Evolutionary conservation across 2,113 vertebrate species (phyloP).

Genomic region (Callipepla californica): DNA sequence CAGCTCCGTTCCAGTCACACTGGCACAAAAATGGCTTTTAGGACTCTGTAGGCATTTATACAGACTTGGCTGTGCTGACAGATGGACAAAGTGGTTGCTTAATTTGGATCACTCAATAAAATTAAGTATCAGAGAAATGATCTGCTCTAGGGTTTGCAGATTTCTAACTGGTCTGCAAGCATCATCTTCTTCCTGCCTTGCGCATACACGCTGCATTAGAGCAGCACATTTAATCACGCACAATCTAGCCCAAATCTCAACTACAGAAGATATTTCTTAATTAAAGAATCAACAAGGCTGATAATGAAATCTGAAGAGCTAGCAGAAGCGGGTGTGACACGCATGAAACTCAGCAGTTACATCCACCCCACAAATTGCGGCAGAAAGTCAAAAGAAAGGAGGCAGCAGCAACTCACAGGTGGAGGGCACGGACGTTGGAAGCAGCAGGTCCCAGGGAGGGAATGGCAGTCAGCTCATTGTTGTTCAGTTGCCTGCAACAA

Average conservation of each 20-base stretch:
- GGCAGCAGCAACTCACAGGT: slow-evolving; percentile 86
- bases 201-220: background rate
- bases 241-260: background rate
- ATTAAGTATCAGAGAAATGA: background rate
- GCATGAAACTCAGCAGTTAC: background rate
- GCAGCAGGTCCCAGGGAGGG: slow-evolving; percentile 87
- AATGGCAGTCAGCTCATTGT: slow-evolving; percentile 90
- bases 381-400: background rate
- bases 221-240: background rate
- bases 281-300: background rate
- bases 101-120: background rate
- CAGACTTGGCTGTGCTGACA: background rate
- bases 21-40: background rate
- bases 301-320: background rate
- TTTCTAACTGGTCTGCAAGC: background rate
- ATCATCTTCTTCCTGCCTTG: background rate
- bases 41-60: background rate
- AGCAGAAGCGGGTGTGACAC: background rate
- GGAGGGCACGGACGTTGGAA: slow-evolving; percentile 79
- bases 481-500: slow-evolving; percentile 87
- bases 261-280: background rate
- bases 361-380: background rate
- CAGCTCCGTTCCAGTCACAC: background rate
- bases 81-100: background rate
- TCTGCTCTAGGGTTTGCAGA: background rate